Evolutionary conservation across 2,113 vertebrate species (phyloP).

Genomic region (Paramormyrops kingsleyae): DNA sequence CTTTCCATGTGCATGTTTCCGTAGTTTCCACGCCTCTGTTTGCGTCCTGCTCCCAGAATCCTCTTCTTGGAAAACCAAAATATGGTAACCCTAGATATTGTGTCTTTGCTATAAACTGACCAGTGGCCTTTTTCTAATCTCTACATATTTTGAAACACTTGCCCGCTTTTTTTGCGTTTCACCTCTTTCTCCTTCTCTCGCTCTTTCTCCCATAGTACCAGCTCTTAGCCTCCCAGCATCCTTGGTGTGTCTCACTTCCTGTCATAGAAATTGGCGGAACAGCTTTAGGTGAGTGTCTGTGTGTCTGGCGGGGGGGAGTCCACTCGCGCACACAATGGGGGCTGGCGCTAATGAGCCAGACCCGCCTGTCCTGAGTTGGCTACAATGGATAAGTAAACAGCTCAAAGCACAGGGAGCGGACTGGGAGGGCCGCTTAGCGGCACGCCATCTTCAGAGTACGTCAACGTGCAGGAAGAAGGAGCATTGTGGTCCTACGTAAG

Average conservation of each 20-base stretch:
- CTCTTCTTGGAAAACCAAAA: not conserved
- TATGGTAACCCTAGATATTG: not conserved
- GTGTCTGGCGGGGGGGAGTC: not conserved
- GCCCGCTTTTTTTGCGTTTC: not conserved
- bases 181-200: not conserved
- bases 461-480: constrained; percentile 16
- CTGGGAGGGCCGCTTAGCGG: not conserved
- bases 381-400: constrained; percentile 24
- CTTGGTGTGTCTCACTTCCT: constrained; percentile 52
- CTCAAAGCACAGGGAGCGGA: not conserved
- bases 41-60: not conserved
- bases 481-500: constrained; percentile 15
- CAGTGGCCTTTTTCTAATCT: not conserved
- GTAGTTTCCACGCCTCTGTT: not conserved
- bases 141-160: not conserved
- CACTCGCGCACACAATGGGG: constrained; percentile 38
- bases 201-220: constrained; percentile 39
- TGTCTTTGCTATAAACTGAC: not conserved
- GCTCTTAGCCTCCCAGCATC: constrained; percentile 41
- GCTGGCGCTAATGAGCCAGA: constrained; percentile 7
- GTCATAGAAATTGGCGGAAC: constrained; percentile 56
- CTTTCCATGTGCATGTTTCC: not conserved
- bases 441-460: not conserved
- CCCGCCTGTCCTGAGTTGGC: constrained; percentile 5
- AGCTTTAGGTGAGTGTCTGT: constrained; percentile 26